phyloP scores from a whole-genome alignment of 2,888 invertebrate species.

The Cacoxenus indagator region DNA sequence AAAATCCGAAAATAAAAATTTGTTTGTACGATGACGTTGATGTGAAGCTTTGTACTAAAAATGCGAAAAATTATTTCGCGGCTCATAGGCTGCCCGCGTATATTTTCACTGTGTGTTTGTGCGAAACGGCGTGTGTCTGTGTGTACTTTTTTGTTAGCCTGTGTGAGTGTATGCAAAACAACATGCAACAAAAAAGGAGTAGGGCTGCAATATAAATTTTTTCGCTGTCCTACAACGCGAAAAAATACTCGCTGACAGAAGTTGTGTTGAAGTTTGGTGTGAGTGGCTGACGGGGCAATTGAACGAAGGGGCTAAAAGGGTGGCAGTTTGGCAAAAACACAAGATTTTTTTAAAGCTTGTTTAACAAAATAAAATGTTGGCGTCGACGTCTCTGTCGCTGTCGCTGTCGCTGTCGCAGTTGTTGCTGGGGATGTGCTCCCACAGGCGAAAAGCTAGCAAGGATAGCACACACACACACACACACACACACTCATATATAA shows the following conservation, averaged over 20 bases:
- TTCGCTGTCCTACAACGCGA: background rate
- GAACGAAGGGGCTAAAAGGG: background rate
- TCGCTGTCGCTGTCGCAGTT: background rate
- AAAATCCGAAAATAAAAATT: conserved; percentile 67
- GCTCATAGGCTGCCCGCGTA: conserved; percentile 60
- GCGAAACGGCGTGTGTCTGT: conserved; percentile 36
- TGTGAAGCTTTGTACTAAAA: conserved; percentile 69
- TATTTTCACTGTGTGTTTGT: conserved; percentile 1
- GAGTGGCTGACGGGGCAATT: background rate
- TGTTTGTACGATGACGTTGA: conserved; percentile 69
- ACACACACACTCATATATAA: conserved; percentile 25
- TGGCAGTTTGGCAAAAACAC: background rate
- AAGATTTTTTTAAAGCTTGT: conserved; percentile 27
- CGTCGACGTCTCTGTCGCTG: no score
- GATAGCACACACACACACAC: conserved; percentile 20
- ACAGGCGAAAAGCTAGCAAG: conserved; percentile 33
- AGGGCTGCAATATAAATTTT: background rate
- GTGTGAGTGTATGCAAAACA: conserved; percentile 45
- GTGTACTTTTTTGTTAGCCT: conserved; percentile 29
- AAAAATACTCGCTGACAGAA: conserved; percentile 6
- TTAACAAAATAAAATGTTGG: conserved; percentile 50
- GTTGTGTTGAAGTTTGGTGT: no score
- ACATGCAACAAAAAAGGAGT: conserved; percentile 30
- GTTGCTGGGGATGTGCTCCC: conserved; percentile 27
- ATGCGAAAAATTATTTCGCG: conserved; percentile 68